A percentile compares a stretch with the other conserved stretches of the same genome.
These are phyloP conservation scores for Paratrypauchen microcephalus DNA, from an alignment of 2,797 vertebrate genomes.

Conservation along the genomic window DNA sequence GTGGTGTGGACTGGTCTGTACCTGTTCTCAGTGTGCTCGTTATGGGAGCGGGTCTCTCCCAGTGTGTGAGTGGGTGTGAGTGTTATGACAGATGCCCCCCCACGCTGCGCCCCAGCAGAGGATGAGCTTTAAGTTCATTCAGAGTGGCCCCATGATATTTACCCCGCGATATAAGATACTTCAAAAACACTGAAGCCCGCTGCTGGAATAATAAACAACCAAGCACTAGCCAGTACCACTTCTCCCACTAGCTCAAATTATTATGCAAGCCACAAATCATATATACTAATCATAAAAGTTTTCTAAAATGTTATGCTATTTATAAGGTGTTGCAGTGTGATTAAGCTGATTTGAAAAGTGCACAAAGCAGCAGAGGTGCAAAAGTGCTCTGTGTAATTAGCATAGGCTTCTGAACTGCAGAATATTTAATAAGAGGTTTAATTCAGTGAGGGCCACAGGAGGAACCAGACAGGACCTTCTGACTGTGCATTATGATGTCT, in stretches of 20 bases:
- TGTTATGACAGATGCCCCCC: constrained; percentile 71
- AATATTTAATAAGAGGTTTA: constrained; percentile 53
- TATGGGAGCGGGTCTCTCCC: constrained; percentile 18
- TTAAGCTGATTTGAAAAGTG: constrained; percentile 32
- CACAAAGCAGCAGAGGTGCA: constrained; percentile 1
- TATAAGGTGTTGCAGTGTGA: constrained; percentile 2
- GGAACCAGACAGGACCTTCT: constrained; percentile 56
- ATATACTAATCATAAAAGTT: constrained; percentile 1
- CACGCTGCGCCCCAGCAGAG: constrained; percentile 68
- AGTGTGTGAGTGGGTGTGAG: constrained; percentile 31
- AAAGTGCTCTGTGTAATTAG: constrained; percentile 53
- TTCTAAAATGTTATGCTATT: neutral
- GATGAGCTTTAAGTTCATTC: constrained; percentile 53
- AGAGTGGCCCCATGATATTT: constrained; percentile 56
- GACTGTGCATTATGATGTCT: constrained; percentile 47
- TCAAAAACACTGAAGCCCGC: constrained; percentile 49
- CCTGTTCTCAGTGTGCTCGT: constrained; percentile 46
- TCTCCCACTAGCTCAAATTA: neutral
- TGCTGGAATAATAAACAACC: constrained; percentile 51
- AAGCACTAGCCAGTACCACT: neutral
- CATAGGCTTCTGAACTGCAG: constrained; percentile 38
- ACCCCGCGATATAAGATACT: constrained; percentile 54
- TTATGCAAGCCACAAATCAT: neutral
- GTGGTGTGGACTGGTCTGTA: constrained; percentile 27
- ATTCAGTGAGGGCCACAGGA: constrained; percentile 54